phyloP scores from a whole-genome alignment of 1,140 invertebrate genomes.

The Ostrea edulis region DNA sequence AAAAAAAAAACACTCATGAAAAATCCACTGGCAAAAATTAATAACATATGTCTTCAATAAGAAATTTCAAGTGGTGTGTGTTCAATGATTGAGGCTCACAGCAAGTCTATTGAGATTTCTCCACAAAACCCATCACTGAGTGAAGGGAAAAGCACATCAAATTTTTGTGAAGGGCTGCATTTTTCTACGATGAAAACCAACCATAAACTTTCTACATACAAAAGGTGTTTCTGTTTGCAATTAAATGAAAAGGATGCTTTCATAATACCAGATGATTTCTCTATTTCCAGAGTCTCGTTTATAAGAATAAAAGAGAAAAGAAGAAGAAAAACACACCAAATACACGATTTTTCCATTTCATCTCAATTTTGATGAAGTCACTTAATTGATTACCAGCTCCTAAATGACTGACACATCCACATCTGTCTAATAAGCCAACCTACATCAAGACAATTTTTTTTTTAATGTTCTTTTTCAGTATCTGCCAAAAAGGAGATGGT shows the following conservation, averaged over 20 bases:
- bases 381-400: not conserved
- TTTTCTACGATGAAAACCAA: constrained; percentile 13
- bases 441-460: not conserved
- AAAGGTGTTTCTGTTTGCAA: not conserved
- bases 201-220: constrained; percentile 1
- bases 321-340: not conserved
- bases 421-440: not conserved
- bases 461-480: not conserved
- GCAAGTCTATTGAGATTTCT: constrained; percentile 9
- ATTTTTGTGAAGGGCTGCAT: not conserved
- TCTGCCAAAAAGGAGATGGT: not conserved
- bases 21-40: not conserved
- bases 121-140: not conserved
- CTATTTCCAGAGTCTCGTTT: constrained; percentile 14
- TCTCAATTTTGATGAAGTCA: not conserved
- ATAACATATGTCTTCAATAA: constrained; percentile 4
- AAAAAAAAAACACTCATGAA: not conserved
- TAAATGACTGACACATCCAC: not conserved
- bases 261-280: not conserved
- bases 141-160: constrained; percentile 18
- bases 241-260: constrained; percentile 4
- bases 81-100: not conserved
- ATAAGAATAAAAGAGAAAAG: no score
- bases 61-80: not conserved
- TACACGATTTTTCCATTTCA: constrained; percentile 3